These are phyloP conservation scores for Paramuricea clavata DNA, from an alignment of 92 coral and sea anemone species.

Conservation along the genomic window DNA sequence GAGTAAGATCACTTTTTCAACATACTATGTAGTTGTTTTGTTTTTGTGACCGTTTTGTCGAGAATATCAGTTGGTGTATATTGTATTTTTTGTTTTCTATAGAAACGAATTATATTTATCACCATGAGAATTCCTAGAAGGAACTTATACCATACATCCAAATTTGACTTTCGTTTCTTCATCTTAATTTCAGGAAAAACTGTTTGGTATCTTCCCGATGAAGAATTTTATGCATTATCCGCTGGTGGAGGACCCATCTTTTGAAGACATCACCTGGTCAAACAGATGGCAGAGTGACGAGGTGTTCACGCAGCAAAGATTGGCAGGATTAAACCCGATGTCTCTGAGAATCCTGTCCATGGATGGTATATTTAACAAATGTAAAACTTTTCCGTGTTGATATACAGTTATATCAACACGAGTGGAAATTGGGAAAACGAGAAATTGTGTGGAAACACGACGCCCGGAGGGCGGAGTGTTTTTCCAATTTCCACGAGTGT, in stretches of 20 bases:
- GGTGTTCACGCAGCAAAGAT: conserved; percentile 9
- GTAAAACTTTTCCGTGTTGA: no score
- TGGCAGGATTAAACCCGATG: conserved; percentile 27
- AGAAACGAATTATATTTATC: neutral
- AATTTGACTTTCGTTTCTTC: neutral
- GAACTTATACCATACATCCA: neutral
- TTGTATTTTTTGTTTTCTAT: neutral
- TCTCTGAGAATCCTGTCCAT: neutral
- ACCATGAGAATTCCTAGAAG: no score
- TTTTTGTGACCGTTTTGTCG: neutral
- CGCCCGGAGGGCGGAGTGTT: no score
- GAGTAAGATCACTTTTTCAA: neutral
- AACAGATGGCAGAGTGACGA: neutral
- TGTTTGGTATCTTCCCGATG: neutral
- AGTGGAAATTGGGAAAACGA: no score
- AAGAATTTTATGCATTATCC: neutral
- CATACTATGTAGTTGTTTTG: neutral
- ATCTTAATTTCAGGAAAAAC: neutral
- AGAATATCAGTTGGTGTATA: neutral
- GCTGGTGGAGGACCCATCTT: neutral
- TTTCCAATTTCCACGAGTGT: no score
- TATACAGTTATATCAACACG: no score
- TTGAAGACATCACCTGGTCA: neutral
- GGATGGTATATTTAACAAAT: no score
- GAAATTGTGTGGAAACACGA: no score